Evolutionary conservation across 1,140 invertebrate species (phyloP).

Genomic region (Bombus waltoni): DNA sequence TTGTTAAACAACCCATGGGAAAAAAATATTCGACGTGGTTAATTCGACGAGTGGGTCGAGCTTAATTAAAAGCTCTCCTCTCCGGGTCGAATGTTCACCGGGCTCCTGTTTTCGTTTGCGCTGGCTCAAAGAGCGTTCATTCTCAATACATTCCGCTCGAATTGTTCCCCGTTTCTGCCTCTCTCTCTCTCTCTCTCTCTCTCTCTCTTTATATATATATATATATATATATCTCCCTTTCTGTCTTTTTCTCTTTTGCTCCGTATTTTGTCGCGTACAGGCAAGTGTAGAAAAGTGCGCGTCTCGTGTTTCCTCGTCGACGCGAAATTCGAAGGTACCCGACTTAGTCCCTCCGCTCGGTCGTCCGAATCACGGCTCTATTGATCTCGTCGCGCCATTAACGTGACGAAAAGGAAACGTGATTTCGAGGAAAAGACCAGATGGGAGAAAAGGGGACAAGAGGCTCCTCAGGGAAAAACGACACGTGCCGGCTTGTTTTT

Average conservation of each 20-base stretch:
- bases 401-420: conserved; percentile 4
- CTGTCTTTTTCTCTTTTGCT: neutral
- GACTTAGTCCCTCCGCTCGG: neutral
- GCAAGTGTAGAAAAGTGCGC: neutral
- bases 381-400: conserved; percentile 25
- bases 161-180: neutral
- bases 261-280: neutral
- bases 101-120: conserved; percentile 10
- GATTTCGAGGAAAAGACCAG: neutral
- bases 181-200: too few species aligned
- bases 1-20: neutral
- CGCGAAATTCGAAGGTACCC: neutral
- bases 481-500: neutral
- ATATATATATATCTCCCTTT: neutral
- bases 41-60: conserved; percentile 8
- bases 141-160: neutral
- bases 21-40: conserved; percentile 7
- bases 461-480: neutral
- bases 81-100: conserved; percentile 15
- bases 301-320: neutral
- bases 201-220: too few species aligned
- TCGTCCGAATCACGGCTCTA: conserved; percentile 19
- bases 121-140: neutral
- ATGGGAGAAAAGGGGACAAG: neutral
- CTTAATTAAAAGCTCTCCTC: conserved; percentile 31